These are phyloP conservation scores for Parnassius glacialis DNA, from an alignment of 2,888 invertebrate genomes.

Conservation along the genomic window DNA sequence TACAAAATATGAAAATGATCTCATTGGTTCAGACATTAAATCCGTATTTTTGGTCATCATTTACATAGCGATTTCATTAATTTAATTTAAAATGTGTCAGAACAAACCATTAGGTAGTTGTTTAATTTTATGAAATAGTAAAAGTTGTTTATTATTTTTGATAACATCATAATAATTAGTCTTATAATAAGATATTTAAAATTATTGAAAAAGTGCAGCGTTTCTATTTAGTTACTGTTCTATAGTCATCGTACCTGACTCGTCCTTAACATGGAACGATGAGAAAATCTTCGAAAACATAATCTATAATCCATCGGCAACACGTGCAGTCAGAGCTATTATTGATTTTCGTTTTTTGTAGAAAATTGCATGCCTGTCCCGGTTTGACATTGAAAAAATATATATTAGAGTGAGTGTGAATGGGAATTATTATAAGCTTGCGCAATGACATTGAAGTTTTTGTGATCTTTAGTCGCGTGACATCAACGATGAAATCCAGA, in stretches of 20 bases:
- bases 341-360: constrained; percentile 80
- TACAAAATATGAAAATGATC: constrained; percentile 5
- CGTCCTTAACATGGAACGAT: constrained; percentile 59
- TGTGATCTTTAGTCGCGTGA: constrained; percentile 63
- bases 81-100: too few species aligned
- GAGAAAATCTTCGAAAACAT: constrained; percentile 75
- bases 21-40: neutral
- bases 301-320: constrained; percentile 79
- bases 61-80: too few species aligned
- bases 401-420: constrained; percentile 66
- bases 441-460: constrained; percentile 75
- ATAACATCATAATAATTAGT: too few species aligned
- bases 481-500: constrained; percentile 30
- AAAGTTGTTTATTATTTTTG: too few species aligned
- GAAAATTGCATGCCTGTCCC: constrained; percentile 73
- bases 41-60: too few species aligned
- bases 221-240: constrained; percentile 27
- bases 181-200: too few species aligned
- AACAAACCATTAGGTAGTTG: too few species aligned
- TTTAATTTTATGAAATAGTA: too few species aligned
- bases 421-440: constrained; percentile 77
- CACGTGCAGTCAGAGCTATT: constrained; percentile 76
- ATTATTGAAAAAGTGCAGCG: too few species aligned
- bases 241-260: constrained; percentile 59
- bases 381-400: constrained; percentile 72